Evolutionary conservation across 2,797 vertebrate genomes (phyloP), one percentile per base, ranked within the genome.

Genomic region (Sebastes jordani): DNA sequence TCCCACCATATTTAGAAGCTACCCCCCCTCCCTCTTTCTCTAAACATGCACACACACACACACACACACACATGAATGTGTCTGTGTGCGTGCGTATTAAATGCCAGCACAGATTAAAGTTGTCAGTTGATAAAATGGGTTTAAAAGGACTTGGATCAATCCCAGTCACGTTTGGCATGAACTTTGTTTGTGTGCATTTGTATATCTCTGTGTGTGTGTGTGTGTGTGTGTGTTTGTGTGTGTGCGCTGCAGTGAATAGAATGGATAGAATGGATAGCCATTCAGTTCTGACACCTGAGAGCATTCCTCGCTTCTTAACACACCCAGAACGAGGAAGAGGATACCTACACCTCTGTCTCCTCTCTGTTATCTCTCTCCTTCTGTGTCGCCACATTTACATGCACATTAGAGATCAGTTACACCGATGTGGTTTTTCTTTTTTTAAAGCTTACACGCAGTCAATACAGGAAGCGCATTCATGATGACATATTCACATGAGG

Each of bases 1-100:
- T 95, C 92, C 94, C 93, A 94, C 92, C 91, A 93, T 93, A 91
- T 95, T 91, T 93, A 90, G 91, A 89, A 88, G 81, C 83, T 54
- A 25, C 60, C 55, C 78, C 61, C 72, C 14, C 56, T 7, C 27
- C n/a, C 32, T n/a, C 29, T 46, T 71, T 49, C 23, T 56, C 11
- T 55, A 66, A 18, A 36, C 73, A 52, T 66, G 10, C 34, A 1
- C 66, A 64, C 78, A 55, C 30, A 32, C 59, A 56, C 73, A 29
- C 29, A 29, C 63, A 55, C 71, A 71, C 8, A 56, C 34, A 59
- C 29, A 61, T 11, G 7, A 56, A 11, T 22, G 56, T 34, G 65
- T 58, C 5, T 42, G 65, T 64, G 58, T 76, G 60, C 23, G 32
- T 60, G 65, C 61, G 59, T 78, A 81, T 87, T 87, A 89, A 91